Conservation (phyloP, 2,888 invertebrate species). For the Smittia sp. region DNA sequence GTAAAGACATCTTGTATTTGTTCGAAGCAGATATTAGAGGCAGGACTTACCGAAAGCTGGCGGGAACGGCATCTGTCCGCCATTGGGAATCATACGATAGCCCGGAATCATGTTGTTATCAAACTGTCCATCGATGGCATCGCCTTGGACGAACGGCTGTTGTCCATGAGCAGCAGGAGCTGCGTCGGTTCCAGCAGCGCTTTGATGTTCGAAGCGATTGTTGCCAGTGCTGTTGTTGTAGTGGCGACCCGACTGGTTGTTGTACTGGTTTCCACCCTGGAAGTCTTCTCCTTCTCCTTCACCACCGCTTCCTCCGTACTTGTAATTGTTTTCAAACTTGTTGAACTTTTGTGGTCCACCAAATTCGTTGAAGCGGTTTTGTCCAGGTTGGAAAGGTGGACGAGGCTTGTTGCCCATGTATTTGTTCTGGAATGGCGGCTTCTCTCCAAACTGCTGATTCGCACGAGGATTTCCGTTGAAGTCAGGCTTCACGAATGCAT, state of each 20-base stretch:
- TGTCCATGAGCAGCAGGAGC: constrained; percentile 16
- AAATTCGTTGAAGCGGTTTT: constrained; percentile 7
- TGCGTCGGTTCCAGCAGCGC: not conserved
- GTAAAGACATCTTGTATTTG: not conserved
- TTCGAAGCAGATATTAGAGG: not conserved
- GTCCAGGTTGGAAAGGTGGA: constrained; percentile 23
- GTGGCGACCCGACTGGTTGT: constrained; percentile 30
- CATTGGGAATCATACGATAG: constrained; percentile 34
- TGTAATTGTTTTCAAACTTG: constrained; percentile 25
- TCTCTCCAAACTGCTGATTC: constrained; percentile 23
- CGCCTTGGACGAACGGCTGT: constrained; percentile 25
- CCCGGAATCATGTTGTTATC: constrained; percentile 33
- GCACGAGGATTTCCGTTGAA: constrained; percentile 31
- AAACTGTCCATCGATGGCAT: constrained; percentile 35
- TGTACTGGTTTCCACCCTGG: constrained; percentile 28
- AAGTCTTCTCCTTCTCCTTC: constrained; percentile 32
- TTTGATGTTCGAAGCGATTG: constrained; percentile 32
- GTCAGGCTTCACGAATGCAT: constrained; percentile 30
- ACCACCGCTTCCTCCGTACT: not conserved
- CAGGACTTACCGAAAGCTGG: constrained; percentile 33
- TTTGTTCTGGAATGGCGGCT: constrained; percentile 37
- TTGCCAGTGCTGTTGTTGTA: constrained; percentile 5
- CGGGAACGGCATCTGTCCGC: constrained; percentile 11
- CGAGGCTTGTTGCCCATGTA: constrained; percentile 37
- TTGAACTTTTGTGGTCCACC: constrained; percentile 29